phyloP scores from a whole-genome alignment of 2,888 invertebrate genomes.

The Pammene aurita region DNA sequence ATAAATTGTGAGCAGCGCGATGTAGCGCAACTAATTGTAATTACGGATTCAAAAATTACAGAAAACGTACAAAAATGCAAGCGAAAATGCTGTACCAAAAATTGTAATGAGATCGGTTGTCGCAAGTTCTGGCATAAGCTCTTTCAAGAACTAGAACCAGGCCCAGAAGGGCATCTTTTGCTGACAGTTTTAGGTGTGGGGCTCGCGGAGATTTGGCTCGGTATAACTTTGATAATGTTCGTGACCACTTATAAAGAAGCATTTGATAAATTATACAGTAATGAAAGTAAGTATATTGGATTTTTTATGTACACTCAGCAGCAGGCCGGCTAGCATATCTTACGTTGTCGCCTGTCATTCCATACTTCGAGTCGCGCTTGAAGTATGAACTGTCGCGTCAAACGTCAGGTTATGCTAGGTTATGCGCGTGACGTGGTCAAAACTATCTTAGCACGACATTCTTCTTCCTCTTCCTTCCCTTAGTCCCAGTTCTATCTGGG shows the following conservation, averaged over 20 bases:
- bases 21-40: conserved; percentile 3
- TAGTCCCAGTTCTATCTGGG: too few relatives aligned
- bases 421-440: too few relatives aligned
- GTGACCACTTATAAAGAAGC: not conserved
- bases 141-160: not conserved
- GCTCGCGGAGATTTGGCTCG: conserved; percentile 11
- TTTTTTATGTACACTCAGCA: not conserved
- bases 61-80: not conserved
- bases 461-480: too few relatives aligned
- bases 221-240: conserved; percentile 1
- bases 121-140: conserved; percentile 16
- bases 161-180: conserved; percentile 4
- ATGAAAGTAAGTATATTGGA: conserved; percentile 13
- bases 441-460: too few relatives aligned
- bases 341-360: too few relatives aligned
- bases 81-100: conserved; percentile 13
- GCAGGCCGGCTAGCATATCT: too few relatives aligned
- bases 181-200: conserved; percentile 18
- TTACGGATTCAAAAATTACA: not conserved
- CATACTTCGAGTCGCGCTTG: too few relatives aligned
- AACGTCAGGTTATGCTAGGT: too few relatives aligned
- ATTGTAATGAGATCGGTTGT: conserved; percentile 11
- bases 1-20: conserved; percentile 1
- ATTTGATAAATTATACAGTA: conserved; percentile 17
- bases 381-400: too few relatives aligned